Base-by-base conservation (phyloP, 2,113 vertebrate species). In the Psephotus haematonotus region DNA sequence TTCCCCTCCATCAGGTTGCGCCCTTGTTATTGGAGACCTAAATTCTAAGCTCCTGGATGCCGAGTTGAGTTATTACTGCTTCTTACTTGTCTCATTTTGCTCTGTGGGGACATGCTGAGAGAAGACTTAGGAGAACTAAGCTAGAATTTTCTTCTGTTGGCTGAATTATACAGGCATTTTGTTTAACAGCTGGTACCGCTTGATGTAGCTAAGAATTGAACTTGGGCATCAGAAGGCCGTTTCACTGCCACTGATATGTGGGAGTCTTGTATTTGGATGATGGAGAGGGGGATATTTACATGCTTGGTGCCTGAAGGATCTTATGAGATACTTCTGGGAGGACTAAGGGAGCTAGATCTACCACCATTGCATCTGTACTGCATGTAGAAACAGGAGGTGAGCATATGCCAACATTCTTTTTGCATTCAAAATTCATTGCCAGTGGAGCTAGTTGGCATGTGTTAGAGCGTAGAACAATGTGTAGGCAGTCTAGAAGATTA, bases 401-500 rank as follows among this genome's bases (percentile, higher is more conserved):
- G 52, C 80, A 47, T 62, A 76, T 69, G 65, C 52, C 39, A 75
- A n/a, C 57, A 52, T 91, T 5, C 1, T 59, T 84, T 91, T 35
- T 81, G 83, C 69, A 46, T 91, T 92, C 69, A 68, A 28, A 92
- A 81, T 91, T 92, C 70, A 52, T 10, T 91, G 64, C 81, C 57
- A 64, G 44, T 84, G 65, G 62, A 95, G 62, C 52, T 88, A 60
- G 65, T 41, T 86, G 88, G 65, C 39, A 4, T 74, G 77, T 86
- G 55, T 90, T 86, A 67, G 67, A 60, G 64, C 11, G 20, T 81
- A 29, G 83, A 93, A 46, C 64, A 81, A 53, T 68, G 68, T 71
- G 83, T 79, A 89, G 94, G 86, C 91, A 84, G 77, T 91, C 89
- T 85, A 29, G 76, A 94, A 95, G 91, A 92, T 95, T 60, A 79